Conservation (phyloP, 2,113 vertebrate genomes). For the Elgaria multicarinata region DNA sequence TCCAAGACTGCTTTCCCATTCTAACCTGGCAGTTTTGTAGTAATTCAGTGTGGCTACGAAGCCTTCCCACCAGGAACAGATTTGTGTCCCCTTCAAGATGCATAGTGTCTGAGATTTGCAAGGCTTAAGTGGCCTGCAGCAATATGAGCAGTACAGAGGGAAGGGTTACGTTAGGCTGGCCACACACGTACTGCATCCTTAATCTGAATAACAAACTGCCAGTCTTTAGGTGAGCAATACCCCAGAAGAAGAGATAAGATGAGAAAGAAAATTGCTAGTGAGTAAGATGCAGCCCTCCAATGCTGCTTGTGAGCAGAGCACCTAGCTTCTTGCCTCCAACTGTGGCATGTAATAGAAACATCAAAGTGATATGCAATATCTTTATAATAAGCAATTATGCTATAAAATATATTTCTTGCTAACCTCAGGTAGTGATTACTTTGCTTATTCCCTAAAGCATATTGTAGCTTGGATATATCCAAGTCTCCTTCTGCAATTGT, state of each 20-base stretch:
- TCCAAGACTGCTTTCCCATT: neutral
- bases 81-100: neutral
- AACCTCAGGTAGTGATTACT: neutral
- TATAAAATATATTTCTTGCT: neutral
- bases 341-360: constrained; percentile 4
- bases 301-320: neutral
- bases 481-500: neutral
- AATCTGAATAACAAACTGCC: neutral
- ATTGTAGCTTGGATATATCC: neutral
- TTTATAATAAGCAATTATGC: constrained; percentile 16
- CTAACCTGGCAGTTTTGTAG: neutral
- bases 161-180: neutral
- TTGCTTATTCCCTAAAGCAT: neutral
- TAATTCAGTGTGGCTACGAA: neutral
- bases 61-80: neutral
- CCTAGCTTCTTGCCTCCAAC: neutral
- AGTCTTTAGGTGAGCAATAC: neutral
- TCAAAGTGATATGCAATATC: constrained; percentile 11
- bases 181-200: neutral
- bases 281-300: neutral
- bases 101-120: neutral
- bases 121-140: neutral
- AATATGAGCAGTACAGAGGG: neutral
- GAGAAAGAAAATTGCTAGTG: neutral
- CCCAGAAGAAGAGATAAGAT: neutral